phyloP scores from a whole-genome alignment of 2,888 invertebrate genomes.

The Amblyteles armatorius region DNA sequence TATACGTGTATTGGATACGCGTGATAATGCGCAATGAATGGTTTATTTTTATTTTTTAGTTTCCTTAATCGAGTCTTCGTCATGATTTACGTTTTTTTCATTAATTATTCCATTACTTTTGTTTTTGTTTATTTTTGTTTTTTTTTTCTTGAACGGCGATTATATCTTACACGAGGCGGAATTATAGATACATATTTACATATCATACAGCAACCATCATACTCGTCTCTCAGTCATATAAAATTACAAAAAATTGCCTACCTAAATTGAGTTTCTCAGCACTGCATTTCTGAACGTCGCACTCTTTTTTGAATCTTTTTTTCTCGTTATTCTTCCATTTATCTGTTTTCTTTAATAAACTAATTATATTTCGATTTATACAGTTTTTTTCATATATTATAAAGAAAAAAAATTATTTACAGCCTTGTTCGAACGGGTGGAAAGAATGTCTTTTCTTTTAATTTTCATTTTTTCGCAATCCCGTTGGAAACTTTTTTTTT shows the following conservation, averaged over 20 bases:
- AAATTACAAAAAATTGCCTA: conserved; percentile 84
- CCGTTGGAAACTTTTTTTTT: conserved; percentile 52
- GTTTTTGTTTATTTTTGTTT: conserved; percentile 32
- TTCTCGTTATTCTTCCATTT: conserved; percentile 36
- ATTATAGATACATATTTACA: conserved; percentile 84
- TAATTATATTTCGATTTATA: conserved; percentile 71
- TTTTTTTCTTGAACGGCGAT: conserved; percentile 72
- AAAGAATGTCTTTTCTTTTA: conserved; percentile 6
- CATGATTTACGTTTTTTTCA: conserved; percentile 45
- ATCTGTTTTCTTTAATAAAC: conserved; percentile 47
- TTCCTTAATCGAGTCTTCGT: conserved; percentile 50
- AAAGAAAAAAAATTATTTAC: conserved; percentile 71
- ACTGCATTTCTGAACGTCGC: conserved; percentile 68
- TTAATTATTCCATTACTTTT: conserved; percentile 54
- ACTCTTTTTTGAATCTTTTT: conserved; percentile 50
- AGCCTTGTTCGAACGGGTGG: conserved; percentile 65
- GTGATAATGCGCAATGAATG: conserved; percentile 78
- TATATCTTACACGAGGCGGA: conserved; percentile 84
- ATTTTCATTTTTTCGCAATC: conserved; percentile 35
- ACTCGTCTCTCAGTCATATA: conserved; percentile 80
- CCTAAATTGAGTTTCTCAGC: conserved; percentile 76
- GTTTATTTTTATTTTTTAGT: conserved; percentile 38
- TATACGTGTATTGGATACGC: conserved; percentile 72
- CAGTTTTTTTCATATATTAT: conserved; percentile 62
- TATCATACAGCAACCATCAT: conserved; percentile 80